These are phyloP conservation scores for Pygoscelis adeliae DNA, from an alignment of 2,113 vertebrate genomes.

Conservation along the genomic window DNA sequence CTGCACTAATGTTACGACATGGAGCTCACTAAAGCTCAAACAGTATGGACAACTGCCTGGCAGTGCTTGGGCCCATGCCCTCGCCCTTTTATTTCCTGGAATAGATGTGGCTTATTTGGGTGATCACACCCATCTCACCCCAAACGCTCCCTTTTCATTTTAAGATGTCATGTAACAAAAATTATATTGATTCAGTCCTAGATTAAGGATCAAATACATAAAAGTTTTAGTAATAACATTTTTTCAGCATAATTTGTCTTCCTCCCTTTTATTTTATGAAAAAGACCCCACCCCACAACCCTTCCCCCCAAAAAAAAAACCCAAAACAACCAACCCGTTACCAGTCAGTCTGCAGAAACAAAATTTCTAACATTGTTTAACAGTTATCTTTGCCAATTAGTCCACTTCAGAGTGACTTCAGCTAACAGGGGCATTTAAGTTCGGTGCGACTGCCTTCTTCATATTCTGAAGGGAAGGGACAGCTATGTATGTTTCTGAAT, in stretches of 20 bases:
- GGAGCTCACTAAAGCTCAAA: neutral
- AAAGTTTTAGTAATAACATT: neutral
- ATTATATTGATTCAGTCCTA: neutral
- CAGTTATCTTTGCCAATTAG: neutral
- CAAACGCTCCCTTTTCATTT: neutral
- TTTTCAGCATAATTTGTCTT: neutral
- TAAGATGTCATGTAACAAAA: neutral
- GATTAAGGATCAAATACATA: neutral
- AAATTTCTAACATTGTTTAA: neutral
- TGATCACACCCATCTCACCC: neutral
- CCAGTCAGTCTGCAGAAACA: neutral
- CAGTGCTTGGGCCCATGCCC: neutral
- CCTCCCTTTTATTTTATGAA: neutral
- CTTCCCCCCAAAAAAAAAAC: neutral
- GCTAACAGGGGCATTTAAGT: neutral
- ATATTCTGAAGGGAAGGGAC: neutral
- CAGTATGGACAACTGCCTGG: neutral
- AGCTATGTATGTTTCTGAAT: neutral
- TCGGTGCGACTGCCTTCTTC: neutral
- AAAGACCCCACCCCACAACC: neutral
- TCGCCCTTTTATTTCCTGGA: neutral
- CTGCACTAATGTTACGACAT: fast-evolving
- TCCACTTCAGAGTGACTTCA: neutral
- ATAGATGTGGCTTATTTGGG: neutral
- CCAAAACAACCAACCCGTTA: neutral